A percentile compares a stretch with the other conserved stretches of the same genome.
These are phyloP conservation scores for Amphiprion ocellaris DNA, from an alignment of 2,113 vertebrate genomes.

Conservation along the genomic window DNA sequence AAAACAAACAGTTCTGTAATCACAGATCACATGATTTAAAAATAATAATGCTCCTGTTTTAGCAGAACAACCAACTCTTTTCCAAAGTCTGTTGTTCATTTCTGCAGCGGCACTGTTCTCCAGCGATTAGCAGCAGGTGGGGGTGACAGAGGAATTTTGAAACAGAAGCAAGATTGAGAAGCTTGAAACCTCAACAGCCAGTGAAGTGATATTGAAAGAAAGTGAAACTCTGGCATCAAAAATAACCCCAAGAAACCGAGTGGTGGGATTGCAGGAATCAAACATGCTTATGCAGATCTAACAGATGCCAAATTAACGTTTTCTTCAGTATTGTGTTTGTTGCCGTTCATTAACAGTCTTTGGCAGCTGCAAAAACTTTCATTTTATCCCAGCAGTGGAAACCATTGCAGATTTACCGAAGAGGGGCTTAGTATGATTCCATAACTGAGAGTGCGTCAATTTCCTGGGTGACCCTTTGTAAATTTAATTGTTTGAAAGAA, in stretches of 20 bases:
- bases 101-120: background rate
- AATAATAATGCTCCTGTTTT: conserved; percentile 11
- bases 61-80: conserved; percentile 7
- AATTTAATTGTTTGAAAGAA: conserved; percentile 50
- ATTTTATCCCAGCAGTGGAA: conserved; percentile 8
- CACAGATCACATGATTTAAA: background rate
- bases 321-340: conserved; percentile 1
- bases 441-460: conserved; percentile 60
- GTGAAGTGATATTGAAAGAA: conserved; percentile 14
- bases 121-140: conserved; percentile 21
- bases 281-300: background rate
- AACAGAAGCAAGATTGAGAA: background rate
- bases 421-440: conserved; percentile 3
- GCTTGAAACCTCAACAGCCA: conserved; percentile 3
- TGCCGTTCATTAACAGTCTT: background rate
- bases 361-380: background rate
- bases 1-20: background rate
- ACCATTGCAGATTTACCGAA: conserved; percentile 11
- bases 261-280: background rate
- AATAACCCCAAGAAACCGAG: background rate
- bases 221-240: conserved; percentile 18
- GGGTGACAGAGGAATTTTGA: background rate
- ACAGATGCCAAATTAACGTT: background rate
- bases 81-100: conserved; percentile 13
- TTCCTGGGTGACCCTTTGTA: conserved; percentile 53